Base-by-base conservation (phyloP, 2,888 invertebrate genomes). In the Gasteruption jaculator region DNA sequence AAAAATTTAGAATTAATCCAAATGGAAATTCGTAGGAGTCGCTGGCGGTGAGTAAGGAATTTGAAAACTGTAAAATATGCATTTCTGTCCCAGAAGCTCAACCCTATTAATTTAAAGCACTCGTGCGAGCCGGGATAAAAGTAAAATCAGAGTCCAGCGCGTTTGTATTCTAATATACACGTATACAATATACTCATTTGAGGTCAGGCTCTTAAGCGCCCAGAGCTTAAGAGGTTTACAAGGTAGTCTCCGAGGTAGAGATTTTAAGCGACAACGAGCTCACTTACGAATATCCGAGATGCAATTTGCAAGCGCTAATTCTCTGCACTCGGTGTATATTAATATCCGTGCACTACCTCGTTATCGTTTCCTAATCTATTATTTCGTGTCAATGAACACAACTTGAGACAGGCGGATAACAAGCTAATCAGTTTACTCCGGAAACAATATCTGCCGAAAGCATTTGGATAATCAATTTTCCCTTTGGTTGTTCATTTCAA, bases 191-290 rank as follows among this genome's bases (percentile, higher is more conserved):
- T 38, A 41, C 51, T 48, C 51, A 46, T 50, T 56, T 48, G 52
- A 50, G 58, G 57, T 53, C 54, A 52, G 56, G 54, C 54, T 53
- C 53, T 57, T 56, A 58, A 56, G 54, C 54, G 20, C 42, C 46
- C 48, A 30, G 37, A 49, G 58, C 54, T 58, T 58, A 57, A 41
- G 21, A 41, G 48, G 49, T 45, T 53, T 50, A 45, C 41, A 37
- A 37, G 45, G 41, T 36, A 19, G 38, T 42, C 44, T 46, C 46
- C 40, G 39, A 49, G 50, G 46, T 52, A 54, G 53, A 56, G 56
- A 54, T 55, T 54, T 53, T 46, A 42, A 57, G 52, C 54, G 53
- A 49, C 54, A 56, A 53, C 52, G 50, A 50, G 48, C 46, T 42
- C 51, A 46, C 46, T 43, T 44, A 21, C 19, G 22, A 48, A 49